Percentiles rank a stretch among this genome's conserved stretches.
phyloP scores from a whole-genome alignment of 2,113 vertebrate genomes.

The Danio rerio region DNA sequence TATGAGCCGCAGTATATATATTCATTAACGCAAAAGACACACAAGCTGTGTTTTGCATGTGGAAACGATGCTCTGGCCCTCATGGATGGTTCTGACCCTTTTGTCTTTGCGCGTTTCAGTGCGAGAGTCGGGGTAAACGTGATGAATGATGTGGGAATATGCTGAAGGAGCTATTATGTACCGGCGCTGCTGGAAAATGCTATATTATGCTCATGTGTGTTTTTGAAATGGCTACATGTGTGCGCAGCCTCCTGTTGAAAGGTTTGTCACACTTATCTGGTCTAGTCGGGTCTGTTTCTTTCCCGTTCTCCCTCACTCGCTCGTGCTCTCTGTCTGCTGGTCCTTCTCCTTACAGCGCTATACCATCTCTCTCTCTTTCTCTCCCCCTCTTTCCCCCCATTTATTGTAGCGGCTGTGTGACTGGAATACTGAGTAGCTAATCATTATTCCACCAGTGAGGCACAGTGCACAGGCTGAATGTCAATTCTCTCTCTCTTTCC shows the following conservation, averaged over 20 bases:
- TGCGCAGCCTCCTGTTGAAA: slow-evolving; percentile 46
- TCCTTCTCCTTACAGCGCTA: slow-evolving; percentile 13
- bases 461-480: slow-evolving; percentile 73
- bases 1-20: slow-evolving; percentile 34
- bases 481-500: slow-evolving; percentile 68
- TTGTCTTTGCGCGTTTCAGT: slow-evolving; percentile 12
- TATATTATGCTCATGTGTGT: slow-evolving; percentile 23
- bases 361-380: slow-evolving; percentile 52
- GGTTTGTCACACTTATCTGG: slow-evolving; percentile 61
- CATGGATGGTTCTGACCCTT: background rate
- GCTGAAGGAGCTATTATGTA: slow-evolving; percentile 3
- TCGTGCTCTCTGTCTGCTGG: background rate
- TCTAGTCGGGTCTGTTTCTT: slow-evolving; percentile 41
- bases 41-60: slow-evolving; percentile 31
- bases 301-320: slow-evolving; percentile 36
- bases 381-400: slow-evolving; percentile 67
- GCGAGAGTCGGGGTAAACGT: background rate
- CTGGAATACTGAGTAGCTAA: slow-evolving; percentile 79
- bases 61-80: slow-evolving; percentile 3
- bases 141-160: slow-evolving; percentile 9
- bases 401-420: slow-evolving; percentile 80
- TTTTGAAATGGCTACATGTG: slow-evolving; percentile 53
- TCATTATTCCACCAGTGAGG: slow-evolving; percentile 80
- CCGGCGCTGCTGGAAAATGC: slow-evolving; percentile 8
- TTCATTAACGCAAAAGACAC: background rate